phyloP scores from a whole-genome alignment of 2,797 vertebrate species.

The Coendou prehensilis region DNA sequence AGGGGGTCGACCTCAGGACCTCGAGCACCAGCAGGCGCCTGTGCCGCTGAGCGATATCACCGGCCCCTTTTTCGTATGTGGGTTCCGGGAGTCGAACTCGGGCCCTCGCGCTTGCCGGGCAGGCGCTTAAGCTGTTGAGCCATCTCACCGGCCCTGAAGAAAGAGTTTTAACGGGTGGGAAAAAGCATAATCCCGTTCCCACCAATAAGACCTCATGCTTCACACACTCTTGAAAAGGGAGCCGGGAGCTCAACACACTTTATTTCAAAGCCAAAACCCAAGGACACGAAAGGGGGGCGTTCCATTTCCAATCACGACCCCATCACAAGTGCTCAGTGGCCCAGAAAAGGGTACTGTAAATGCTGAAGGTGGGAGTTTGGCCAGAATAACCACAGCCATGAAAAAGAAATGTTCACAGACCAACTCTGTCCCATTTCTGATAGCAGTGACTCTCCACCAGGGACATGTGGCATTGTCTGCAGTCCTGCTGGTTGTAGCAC shows the following conservation, averaged over 20 bases:
- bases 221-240: not conserved
- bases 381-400: constrained; percentile 23
- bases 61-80: too few species aligned
- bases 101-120: too few species aligned
- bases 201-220: constrained; percentile 70
- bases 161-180: constrained; percentile 36
- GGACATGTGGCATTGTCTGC: not conserved
- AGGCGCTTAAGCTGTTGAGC: too few species aligned
- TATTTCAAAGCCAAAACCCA: constrained; percentile 77
- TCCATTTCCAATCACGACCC: constrained; percentile 64
- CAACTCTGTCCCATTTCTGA: not conserved
- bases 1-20: too few species aligned
- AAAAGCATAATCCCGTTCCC: constrained; percentile 61
- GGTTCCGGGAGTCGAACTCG: too few species aligned
- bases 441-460: not conserved
- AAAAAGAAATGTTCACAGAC: constrained; percentile 2
- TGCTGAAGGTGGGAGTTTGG: constrained; percentile 44
- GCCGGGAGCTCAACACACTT: constrained; percentile 9
- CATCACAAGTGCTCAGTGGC: constrained; percentile 46
- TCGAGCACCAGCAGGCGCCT: too few species aligned
- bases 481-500: not conserved
- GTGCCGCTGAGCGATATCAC: too few species aligned
- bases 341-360: constrained; percentile 64
- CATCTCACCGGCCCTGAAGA: too few species aligned
- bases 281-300: constrained; percentile 39